phyloP scores from a whole-genome alignment of 2,888 invertebrate species.

The Drosophila prolongata region DNA sequence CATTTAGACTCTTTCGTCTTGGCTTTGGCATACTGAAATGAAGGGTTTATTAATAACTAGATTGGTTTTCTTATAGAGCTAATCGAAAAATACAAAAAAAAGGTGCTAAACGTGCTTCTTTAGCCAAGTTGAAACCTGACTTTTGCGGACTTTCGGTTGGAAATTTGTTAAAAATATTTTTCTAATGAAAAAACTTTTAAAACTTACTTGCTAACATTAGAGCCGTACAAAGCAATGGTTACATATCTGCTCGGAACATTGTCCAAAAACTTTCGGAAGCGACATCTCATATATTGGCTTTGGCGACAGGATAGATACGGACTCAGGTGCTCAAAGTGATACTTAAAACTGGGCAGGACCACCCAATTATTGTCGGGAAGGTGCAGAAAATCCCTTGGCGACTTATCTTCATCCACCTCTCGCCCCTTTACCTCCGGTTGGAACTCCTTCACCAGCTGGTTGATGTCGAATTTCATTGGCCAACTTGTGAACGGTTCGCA shows the following conservation, averaged over 20 bases:
- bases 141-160: too few relatives aligned
- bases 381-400: conserved; percentile 54
- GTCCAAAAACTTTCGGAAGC: conserved; percentile 50
- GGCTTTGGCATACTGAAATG: conserved; percentile 53
- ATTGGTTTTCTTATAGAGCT: too few relatives aligned
- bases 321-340: conserved; percentile 61
- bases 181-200: too few relatives aligned
- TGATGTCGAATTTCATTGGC: conserved; percentile 57
- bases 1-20: conserved; percentile 69
- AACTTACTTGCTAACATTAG: conserved; percentile 36
- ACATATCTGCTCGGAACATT: conserved; percentile 54
- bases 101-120: too few relatives aligned
- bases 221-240: conserved; percentile 20
- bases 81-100: too few relatives aligned
- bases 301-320: conserved; percentile 57
- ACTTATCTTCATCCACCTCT: conserved; percentile 21
- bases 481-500: conserved; percentile 58
- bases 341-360: conserved; percentile 68
- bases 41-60: background rate
- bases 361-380: conserved; percentile 57
- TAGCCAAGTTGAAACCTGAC: too few relatives aligned
- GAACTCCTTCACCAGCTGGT: conserved; percentile 53
- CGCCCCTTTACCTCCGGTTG: conserved; percentile 44
- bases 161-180: too few relatives aligned
- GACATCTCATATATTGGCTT: conserved; percentile 50